phyloP scores from a whole-genome alignment of 2,888 invertebrate genomes.

The Trissolcus japonicus region DNA sequence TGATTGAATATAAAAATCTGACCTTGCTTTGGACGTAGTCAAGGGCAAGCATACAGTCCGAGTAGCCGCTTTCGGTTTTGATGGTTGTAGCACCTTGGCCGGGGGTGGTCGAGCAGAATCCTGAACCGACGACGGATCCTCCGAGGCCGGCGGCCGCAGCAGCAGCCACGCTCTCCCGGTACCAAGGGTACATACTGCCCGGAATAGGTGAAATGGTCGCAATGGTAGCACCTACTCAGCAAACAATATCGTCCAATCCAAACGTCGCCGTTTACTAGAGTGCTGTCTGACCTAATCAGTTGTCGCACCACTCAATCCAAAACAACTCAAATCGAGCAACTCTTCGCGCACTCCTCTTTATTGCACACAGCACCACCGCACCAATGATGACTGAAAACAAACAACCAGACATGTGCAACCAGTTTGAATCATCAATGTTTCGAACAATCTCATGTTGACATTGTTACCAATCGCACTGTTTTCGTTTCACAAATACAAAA shows the following conservation, averaged over 20 bases:
- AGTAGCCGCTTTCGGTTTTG: conserved; percentile 83
- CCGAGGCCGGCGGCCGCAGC: conserved; percentile 78
- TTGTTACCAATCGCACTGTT: background rate
- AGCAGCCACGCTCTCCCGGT: conserved; percentile 78
- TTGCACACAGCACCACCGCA: conserved; percentile 2
- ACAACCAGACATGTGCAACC: conserved; percentile 1
- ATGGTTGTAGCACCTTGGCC: conserved; percentile 78
- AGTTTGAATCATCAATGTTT: conserved; percentile 5
- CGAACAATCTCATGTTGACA: background rate
- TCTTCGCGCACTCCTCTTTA: background rate
- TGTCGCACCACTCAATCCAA: conserved; percentile 20
- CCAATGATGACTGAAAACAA: background rate
- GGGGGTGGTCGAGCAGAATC: conserved; percentile 77
- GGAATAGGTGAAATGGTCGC: conserved; percentile 61
- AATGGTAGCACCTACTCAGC: conserved; percentile 39
- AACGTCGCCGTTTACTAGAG: background rate
- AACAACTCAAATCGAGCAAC: background rate
- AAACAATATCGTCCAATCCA: conserved; percentile 3
- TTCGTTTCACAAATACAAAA: background rate
- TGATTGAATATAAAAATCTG: conserved; percentile 54
- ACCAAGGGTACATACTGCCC: conserved; percentile 81
- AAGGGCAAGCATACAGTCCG: conserved; percentile 84
- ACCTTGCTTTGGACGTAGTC: conserved; percentile 84
- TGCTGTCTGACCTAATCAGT: conserved; percentile 32
- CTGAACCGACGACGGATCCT: conserved; percentile 74